phyloP scores from a whole-genome alignment of 1,140 invertebrate species.

The Heliconius hermathena region DNA sequence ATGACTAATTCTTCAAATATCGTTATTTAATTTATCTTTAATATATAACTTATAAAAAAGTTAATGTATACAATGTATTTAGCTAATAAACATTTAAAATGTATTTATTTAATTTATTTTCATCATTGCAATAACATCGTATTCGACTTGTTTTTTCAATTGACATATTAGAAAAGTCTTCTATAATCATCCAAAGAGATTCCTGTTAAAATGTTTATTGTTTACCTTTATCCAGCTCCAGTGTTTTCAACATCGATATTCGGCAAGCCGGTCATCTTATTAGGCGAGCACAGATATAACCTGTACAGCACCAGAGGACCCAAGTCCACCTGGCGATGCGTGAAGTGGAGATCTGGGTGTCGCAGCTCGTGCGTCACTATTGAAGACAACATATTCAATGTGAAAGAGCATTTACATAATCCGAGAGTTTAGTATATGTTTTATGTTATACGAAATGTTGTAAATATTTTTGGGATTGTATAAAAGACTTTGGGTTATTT shows the following conservation, averaged over 20 bases:
- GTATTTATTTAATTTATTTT: not conserved
- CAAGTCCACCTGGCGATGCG: conserved; percentile 42
- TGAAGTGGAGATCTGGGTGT: conserved; percentile 42
- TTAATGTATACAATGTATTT: too few relatives aligned
- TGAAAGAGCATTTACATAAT: conserved; percentile 22
- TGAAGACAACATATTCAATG: conserved; percentile 27
- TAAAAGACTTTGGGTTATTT: not conserved
- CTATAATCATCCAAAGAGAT: not conserved
- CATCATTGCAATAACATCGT: not conserved
- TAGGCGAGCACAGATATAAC: conserved; percentile 42
- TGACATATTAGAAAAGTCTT: not conserved
- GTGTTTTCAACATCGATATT: conserved; percentile 37
- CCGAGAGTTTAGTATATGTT: not conserved
- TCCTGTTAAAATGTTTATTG: not conserved
- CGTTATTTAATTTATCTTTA: too few relatives aligned
- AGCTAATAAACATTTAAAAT: too few relatives aligned
- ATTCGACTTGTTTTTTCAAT: not conserved
- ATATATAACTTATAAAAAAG: too few relatives aligned
- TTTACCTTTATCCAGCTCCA: conserved; percentile 14
- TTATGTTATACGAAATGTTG: not conserved
- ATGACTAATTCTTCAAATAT: too few relatives aligned
- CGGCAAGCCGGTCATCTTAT: conserved; percentile 44
- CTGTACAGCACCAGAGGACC: conserved; percentile 19
- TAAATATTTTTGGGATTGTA: not conserved
- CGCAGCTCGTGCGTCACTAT: conserved; percentile 37